These are phyloP conservation scores for Xyrauchen texanus DNA, from an alignment of 2,113 vertebrate species.

Conservation along the genomic window DNA sequence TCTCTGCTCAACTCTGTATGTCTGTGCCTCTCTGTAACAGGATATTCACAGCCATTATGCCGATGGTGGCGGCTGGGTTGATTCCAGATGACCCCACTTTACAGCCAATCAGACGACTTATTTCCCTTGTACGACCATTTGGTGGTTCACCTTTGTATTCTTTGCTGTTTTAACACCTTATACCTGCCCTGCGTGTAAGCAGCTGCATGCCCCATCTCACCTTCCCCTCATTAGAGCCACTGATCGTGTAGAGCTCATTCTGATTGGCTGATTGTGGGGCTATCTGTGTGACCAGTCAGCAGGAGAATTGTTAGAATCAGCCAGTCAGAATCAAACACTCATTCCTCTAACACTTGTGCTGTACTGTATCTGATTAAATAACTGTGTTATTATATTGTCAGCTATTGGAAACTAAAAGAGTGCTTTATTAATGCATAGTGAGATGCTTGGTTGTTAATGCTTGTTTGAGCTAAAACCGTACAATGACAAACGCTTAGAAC, in stretches of 20 bases:
- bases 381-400: neutral
- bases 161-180: constrained; percentile 62
- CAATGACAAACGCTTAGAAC: too few relatives aligned
- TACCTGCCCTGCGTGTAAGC: constrained; percentile 53
- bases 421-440: neutral
- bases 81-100: constrained; percentile 97
- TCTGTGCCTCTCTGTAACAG: constrained; percentile 85
- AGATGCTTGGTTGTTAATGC: neutral
- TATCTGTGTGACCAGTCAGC: constrained; percentile 56
- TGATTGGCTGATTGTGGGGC: constrained; percentile 81
- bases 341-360: constrained; percentile 56
- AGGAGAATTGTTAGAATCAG: constrained; percentile 61
- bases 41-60: constrained; percentile 99
- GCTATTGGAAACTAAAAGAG: neutral
- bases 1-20: constrained; percentile 45
- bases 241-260: constrained; percentile 62
- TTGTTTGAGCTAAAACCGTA: too few relatives aligned
- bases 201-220: constrained; percentile 9
- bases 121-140: constrained; percentile 87
- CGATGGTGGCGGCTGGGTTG: constrained; percentile 98
- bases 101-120: constrained; percentile 94
- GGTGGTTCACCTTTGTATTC: constrained; percentile 58
- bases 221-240: constrained; percentile 16
- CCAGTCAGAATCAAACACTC: constrained; percentile 73
- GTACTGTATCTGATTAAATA: constrained; percentile 9